Percentiles rank a stretch among this genome's conserved stretches.
phyloP scores from a whole-genome alignment of 1,140 invertebrate species.

The Nasonia giraulti region DNA sequence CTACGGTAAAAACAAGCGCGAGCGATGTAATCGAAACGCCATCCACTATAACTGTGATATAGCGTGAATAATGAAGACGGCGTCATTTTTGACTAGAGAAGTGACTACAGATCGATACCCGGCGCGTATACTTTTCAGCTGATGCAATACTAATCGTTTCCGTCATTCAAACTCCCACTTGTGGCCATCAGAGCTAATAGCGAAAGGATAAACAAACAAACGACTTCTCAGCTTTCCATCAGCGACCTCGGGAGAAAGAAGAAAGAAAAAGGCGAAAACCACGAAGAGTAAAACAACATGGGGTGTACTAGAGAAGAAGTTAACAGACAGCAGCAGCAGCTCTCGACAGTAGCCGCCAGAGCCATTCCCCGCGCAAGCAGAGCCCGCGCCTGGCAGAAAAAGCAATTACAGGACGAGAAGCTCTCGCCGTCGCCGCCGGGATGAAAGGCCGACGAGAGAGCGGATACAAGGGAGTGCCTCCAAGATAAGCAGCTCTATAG shows the following conservation, averaged over 20 bases:
- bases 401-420: neutral
- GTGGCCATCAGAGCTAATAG: neutral
- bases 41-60: neutral
- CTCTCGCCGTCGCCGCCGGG: neutral
- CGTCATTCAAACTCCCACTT: neutral
- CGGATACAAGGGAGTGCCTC: constrained; percentile 24
- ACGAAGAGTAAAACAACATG: neutral
- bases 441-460: neutral
- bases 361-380: neutral
- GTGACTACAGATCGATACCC: neutral
- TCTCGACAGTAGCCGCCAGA: neutral
- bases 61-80: neutral
- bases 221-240: no score
- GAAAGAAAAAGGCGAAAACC: neutral
- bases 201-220: neutral
- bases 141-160: neutral
- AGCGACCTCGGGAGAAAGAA: no score
- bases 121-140: neutral
- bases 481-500: neutral
- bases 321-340: neutral
- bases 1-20: neutral
- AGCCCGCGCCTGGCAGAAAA: neutral
- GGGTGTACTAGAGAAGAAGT: no score
- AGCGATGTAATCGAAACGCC: neutral
- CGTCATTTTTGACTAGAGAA: neutral